Evolutionary conservation across 2,113 vertebrate genomes (phyloP).

Genomic region (Himantopus leucocephalus): DNA sequence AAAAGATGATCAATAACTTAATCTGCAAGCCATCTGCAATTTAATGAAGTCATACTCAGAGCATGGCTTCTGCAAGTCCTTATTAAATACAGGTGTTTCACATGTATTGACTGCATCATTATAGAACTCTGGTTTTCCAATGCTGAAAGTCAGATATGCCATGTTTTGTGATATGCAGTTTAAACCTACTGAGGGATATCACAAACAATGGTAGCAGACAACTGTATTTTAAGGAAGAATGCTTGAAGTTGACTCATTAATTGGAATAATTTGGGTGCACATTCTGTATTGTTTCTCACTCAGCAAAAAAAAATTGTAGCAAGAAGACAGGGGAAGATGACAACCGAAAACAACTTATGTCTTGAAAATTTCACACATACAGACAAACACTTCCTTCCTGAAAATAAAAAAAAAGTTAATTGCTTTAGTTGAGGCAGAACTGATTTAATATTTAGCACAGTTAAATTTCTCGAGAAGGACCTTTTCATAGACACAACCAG

Average conservation of each 20-base stretch:
- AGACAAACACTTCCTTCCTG: accelerated
- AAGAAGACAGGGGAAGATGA: background rate
- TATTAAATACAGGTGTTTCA: background rate
- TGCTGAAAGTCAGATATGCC: background rate
- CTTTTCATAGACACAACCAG: background rate
- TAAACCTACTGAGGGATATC: background rate
- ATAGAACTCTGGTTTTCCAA: background rate
- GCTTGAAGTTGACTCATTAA: background rate
- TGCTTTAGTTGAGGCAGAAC: background rate
- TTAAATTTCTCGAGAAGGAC: background rate
- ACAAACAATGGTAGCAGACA: background rate
- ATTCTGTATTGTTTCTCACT: background rate
- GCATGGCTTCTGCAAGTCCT: background rate
- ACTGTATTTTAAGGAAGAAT: background rate
- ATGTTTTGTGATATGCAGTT: background rate
- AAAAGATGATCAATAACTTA: background rate
- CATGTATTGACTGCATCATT: background rate
- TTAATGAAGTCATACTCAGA: background rate
- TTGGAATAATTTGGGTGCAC: background rate
- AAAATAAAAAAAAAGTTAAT: background rate
- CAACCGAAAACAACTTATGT: background rate
- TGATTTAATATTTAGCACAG: background rate
- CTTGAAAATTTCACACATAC: background rate
- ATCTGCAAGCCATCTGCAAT: background rate
- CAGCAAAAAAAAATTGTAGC: background rate